Conservation (phyloP, 2,797 vertebrate genomes). For the Argentina silus region DNA sequence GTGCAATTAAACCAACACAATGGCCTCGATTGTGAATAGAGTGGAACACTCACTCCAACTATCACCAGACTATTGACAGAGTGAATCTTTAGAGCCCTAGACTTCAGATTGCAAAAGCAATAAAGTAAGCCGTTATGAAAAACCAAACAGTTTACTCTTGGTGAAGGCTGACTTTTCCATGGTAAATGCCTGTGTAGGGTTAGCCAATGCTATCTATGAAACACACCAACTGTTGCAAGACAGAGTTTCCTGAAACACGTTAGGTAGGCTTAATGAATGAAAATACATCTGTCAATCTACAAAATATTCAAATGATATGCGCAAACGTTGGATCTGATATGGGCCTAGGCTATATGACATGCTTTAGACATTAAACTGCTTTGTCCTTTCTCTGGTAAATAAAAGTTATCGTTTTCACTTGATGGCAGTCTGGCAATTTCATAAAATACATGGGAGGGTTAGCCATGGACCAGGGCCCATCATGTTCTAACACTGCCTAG, state of each 20-base stretch:
- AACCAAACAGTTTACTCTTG: background rate
- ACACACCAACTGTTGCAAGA: too few species aligned
- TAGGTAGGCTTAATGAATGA: background rate
- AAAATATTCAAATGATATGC: background rate
- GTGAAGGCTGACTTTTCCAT: too few species aligned
- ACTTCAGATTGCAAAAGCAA: background rate
- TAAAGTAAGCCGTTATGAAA: background rate
- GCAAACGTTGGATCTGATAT: background rate
- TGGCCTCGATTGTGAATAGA: background rate
- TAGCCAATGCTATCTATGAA: too few species aligned
- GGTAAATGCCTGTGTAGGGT: too few species aligned
- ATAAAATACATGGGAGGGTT: too few species aligned
- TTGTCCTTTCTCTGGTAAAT: too few species aligned
- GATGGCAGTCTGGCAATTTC: too few species aligned
- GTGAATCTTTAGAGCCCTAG: background rate
- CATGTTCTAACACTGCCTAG: too few species aligned
- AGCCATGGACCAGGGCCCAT: too few species aligned
- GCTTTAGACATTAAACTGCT: too few species aligned
- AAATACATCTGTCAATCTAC: background rate
- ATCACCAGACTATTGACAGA: background rate
- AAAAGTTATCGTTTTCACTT: too few species aligned
- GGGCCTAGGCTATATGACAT: too few species aligned
- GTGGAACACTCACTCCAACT: background rate
- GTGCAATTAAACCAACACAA: background rate
- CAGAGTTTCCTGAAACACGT: background rate